A percentile compares a stretch with the other conserved stretches of the same genome.
These are phyloP conservation scores for Resseliella maxima DNA, from an alignment of 2,888 invertebrate species.

Conservation along the genomic window DNA sequence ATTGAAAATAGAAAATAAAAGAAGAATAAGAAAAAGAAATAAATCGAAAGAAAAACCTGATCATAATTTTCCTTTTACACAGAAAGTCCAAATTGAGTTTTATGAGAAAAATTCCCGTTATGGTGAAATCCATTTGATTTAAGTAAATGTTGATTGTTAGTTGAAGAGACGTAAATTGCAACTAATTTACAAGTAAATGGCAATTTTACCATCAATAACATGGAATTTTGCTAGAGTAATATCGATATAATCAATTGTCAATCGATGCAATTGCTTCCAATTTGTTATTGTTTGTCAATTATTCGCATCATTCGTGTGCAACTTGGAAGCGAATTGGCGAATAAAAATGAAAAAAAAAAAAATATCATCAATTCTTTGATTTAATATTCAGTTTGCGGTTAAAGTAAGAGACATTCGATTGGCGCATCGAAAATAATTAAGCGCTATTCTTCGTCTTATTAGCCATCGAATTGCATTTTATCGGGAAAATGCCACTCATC, in stretches of 20 bases:
- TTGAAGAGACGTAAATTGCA: conserved; percentile 24
- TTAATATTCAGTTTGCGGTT: not conserved
- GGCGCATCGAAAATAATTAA: conserved; percentile 5
- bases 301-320: not conserved
- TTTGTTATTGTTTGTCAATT: not conserved
- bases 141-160: not conserved
- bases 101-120: conserved; percentile 32
- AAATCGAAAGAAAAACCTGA: not conserved
- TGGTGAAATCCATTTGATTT: not conserved
- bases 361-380: not conserved
- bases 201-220: conserved; percentile 22
- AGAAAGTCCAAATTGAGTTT: not conserved
- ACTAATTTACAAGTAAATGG: conserved; percentile 44
- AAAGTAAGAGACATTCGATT: not conserved
- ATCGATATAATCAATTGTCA: conserved; percentile 41
- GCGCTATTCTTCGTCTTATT: not conserved
- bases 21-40: too few relatives aligned
- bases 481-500: conserved; percentile 21
- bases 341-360: not conserved
- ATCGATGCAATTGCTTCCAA: conserved; percentile 20
- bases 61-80: not conserved
- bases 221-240: not conserved
- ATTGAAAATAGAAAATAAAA: not conserved
- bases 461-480: conserved; percentile 31
- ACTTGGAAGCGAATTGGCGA: not conserved